Conservation (phyloP, 2,797 vertebrate species). For the Sardinella longiceps region DNA sequence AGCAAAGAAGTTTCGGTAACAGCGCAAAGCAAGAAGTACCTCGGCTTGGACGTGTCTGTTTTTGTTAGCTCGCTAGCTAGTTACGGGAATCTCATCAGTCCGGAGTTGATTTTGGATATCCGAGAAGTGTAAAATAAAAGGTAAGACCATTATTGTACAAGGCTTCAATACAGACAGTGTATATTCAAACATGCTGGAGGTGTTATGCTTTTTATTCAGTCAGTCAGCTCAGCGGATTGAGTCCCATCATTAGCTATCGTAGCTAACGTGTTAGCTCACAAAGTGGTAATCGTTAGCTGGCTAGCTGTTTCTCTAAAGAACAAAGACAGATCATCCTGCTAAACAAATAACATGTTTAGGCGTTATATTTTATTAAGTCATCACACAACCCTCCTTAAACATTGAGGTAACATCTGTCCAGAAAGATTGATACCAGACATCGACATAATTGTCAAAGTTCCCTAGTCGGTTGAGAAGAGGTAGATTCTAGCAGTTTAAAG, state of each 20-base stretch:
- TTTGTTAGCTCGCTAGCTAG: not conserved
- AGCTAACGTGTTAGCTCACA: conserved; percentile 12
- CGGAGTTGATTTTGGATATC: not conserved
- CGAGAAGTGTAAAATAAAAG: not conserved
- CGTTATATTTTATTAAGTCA: not conserved
- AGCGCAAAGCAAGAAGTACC: not conserved
- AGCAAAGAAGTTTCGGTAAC: conserved; percentile 2
- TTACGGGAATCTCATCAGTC: not conserved
- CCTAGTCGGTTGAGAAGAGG: not conserved
- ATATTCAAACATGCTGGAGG: not conserved
- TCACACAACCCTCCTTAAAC: not conserved
- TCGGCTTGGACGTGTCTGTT: conserved; percentile 2
- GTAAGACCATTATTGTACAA: not conserved
- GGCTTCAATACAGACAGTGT: not conserved
- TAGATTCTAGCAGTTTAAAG: not conserved
- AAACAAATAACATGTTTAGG: not conserved
- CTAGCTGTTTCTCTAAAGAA: conserved; percentile 2
- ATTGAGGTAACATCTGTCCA: not conserved
- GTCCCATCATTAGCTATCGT: not conserved
- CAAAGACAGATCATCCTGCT: not conserved
- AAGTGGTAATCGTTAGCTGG: conserved; percentile 16
- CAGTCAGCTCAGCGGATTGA: not conserved
- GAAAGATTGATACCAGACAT: not conserved
- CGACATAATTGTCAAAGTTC: not conserved
- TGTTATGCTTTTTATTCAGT: not conserved